phyloP scores from a whole-genome alignment of 2,113 vertebrate genomes.

The Gavialis gangeticus region DNA sequence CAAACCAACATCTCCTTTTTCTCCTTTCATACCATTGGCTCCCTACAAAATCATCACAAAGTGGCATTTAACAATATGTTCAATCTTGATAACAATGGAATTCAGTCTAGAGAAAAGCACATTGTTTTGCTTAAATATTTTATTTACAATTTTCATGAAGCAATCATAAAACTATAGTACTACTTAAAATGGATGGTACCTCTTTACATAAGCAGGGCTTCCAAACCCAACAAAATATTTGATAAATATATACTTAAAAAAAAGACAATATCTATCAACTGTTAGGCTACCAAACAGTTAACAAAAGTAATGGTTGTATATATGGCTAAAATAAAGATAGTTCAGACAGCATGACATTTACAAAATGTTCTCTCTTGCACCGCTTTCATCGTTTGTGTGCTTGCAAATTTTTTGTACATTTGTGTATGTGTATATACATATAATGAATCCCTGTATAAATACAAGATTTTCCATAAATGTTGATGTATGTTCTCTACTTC shows the following conservation, averaged over 20 bases:
- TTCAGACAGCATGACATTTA: background rate
- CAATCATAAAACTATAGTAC: background rate
- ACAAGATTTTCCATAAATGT: background rate
- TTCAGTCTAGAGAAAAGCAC: background rate
- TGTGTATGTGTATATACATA: background rate
- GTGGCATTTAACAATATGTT: background rate
- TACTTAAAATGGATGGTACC: background rate
- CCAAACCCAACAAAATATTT: background rate
- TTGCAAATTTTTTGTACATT: background rate
- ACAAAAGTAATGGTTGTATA: background rate
- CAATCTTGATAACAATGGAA: background rate
- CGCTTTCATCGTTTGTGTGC: background rate
- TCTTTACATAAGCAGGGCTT: background rate
- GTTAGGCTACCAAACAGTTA: background rate
- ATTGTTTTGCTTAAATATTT: background rate
- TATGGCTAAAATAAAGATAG: background rate
- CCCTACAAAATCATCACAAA: slow-evolving; percentile 82
- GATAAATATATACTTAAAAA: background rate
- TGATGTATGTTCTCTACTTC: background rate
- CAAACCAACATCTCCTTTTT: slow-evolving; percentile 92
- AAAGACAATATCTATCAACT: background rate
- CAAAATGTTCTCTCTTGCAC: background rate
- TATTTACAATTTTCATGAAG: background rate
- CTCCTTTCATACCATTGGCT: slow-evolving; percentile 91
- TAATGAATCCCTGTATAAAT: background rate